Conservation (phyloP, 2,888 invertebrate genomes). For the Bellardia pandia region DNA sequence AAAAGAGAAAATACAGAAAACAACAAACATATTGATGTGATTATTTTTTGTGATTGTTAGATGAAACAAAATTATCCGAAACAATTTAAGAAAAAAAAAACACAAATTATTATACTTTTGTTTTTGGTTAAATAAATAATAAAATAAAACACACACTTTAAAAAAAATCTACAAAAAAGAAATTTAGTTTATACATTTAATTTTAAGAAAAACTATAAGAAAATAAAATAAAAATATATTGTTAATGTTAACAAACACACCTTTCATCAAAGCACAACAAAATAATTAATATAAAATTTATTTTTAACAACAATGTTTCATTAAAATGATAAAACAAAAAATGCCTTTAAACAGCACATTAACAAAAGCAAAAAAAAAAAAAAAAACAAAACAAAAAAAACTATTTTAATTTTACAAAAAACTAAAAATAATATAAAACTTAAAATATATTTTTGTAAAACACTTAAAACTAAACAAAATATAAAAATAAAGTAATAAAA, state of each 20-base stretch:
- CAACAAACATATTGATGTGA: constrained; percentile 82
- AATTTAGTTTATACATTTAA: constrained; percentile 10
- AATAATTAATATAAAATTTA: constrained; percentile 7
- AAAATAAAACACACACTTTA: constrained; percentile 20
- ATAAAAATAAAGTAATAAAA: constrained; percentile 13
- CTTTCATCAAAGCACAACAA: constrained; percentile 67
- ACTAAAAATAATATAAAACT: constrained; percentile 10
- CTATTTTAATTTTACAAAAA: constrained; percentile 68
- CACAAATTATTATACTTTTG: constrained; percentile 52
- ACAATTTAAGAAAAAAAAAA: constrained; percentile 67
- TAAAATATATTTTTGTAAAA: constrained; percentile 68
- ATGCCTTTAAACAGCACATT: constrained; percentile 70
- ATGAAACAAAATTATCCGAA: constrained; percentile 63
- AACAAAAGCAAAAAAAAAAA: constrained; percentile 56
- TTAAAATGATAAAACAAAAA: constrained; percentile 37
- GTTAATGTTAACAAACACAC: constrained; percentile 35
- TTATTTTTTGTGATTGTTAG: constrained; percentile 83
- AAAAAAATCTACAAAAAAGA: constrained; percentile 8
- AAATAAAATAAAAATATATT: constrained; percentile 17
- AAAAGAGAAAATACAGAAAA: constrained; percentile 71
- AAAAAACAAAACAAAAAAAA: constrained; percentile 66
- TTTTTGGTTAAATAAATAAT: constrained; percentile 28
- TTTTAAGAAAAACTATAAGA: too few species aligned
- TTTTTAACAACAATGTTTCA: constrained; percentile 43
- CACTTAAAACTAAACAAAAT: constrained; percentile 55